phyloP scores from a whole-genome alignment of 2,113 vertebrate species.

The Acanthisitta chloris region DNA sequence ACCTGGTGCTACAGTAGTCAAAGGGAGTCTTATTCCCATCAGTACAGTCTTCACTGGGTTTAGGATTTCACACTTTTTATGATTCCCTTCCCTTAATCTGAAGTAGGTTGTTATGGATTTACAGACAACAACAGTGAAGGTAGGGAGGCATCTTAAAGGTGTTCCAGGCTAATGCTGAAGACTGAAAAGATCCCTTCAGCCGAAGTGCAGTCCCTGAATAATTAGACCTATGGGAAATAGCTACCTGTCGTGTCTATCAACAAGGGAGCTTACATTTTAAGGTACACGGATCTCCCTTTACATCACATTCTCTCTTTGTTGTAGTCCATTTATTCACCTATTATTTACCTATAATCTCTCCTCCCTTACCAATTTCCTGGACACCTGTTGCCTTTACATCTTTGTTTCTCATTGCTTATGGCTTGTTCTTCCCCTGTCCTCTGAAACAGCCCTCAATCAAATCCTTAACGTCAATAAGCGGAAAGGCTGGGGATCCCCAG shows the following conservation, averaged over 20 bases:
- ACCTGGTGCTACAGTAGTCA: not conserved
- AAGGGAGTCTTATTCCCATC: not conserved
- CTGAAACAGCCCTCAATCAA: not conserved
- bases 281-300: not conserved
- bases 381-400: constrained; percentile 14
- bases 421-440: not conserved
- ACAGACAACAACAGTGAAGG: not conserved
- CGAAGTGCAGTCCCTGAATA: not conserved
- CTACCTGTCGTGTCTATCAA: constrained; percentile 39
- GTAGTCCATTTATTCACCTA: not conserved
- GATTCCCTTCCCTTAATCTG: constrained; percentile 1
- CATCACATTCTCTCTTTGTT: constrained; percentile 7
- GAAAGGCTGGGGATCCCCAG: not conserved
- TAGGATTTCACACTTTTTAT: not conserved
- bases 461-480: not conserved
- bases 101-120: not conserved
- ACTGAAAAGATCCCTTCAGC: not conserved
- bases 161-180: not conserved
- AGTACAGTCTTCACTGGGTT: not conserved
- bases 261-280: constrained; percentile 16
- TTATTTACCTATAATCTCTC: constrained; percentile 27
- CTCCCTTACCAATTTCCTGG: not conserved
- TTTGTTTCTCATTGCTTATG: not conserved
- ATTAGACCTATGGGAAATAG: constrained; percentile 12
- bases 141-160: not conserved